Evolutionary conservation across 2,797 vertebrate genomes (phyloP), one percentile per base, ranked within the genome.

Genomic region (Sebastiscus albofasciatus): DNA sequence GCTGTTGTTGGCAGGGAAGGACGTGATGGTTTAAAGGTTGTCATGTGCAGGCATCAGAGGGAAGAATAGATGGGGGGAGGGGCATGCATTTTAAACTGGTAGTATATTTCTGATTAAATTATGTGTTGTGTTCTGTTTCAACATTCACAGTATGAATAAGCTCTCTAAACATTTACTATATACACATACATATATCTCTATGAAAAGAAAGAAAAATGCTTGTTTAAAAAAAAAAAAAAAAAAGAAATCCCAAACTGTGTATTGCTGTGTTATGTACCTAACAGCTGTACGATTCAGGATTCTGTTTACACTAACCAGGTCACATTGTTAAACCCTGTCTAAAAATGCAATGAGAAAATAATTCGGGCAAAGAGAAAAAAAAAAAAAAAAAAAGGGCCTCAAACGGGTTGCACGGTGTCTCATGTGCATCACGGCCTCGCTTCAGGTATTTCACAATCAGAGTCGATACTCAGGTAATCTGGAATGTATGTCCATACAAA

Each of bases 401-500:
- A 95, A 55, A 85, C 95, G 93, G 92, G 92, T 96, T 95, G 96
- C 96, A 96, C 96, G 95, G 95, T 92, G 96, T 96, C 94, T 34
- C 31, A 33, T 8, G 31, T 81, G 94, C 92, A 94, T 95, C 92
- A 33, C 95, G 96, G 95, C 95, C 96, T 95, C 82, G 95, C 96
- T 98, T 97, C 97, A 97, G 97, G 97, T 97, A 97, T 96, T 96
- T 96, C 96, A 87, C 86, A 96, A 95, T 96, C 90, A 95, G 97
- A 96, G 96, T 97, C 94, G 96, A 96, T 97, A 96, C 97, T 99
- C 98, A 98, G 97, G 97, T 98, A 97, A 97, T 97, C 95, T 96
- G 97, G 97, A 97, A 97, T 96, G 95, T 96, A 88, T 85, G 96
- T 96, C 95, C 96, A 89, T 83, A 82, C 77, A 52, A 93, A 95